Base-by-base conservation (phyloP, 2,113 vertebrate genomes). In the Corydoras sp. region DNA sequence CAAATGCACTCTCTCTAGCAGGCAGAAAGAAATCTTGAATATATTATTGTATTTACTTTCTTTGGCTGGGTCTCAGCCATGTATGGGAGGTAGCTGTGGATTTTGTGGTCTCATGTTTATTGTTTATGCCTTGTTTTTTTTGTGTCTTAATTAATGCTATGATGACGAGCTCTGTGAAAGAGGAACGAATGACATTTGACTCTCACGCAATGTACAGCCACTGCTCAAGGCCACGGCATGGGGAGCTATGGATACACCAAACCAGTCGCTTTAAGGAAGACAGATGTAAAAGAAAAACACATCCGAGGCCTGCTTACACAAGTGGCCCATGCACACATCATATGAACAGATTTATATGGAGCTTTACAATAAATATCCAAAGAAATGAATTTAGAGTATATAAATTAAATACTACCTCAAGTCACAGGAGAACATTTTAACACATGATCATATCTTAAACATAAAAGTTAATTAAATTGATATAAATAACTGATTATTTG, bases 111-210 rank as follows among this genome's bases (percentile, higher is more conserved):
- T 85, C 72, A 78, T 85, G 84, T 87, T 85, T 85, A 86, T 85
- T 88, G 90, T 83, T 88, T 89, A 82, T 87, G 79, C 78, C 85
- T 87, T 84, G 54, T 81, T 85, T 87, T 89, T 89, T 86, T 87
- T 82, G 84, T 83, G 13, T 29, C 80, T 76, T 86, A 87, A 90
- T 92, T 88, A 91, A 87, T 88, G 83, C 79, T 69, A 75, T 79
- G 78, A 79, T 88, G 85, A 81, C 64, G 87, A 90, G 68, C 76
- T 77, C 79, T 86, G 81, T 86, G 81, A 88, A 79, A 84, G 81
- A 88, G 81, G 81, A 59, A 48, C 9, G 58, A 83, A 79, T 79
- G 81, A 86, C 62, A 54, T 76, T 68, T n/a, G 67, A 72, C 67
- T 88, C 85, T 89, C 88, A 90, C 83, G 88, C 89, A 79, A 88